Conservation (phyloP, 2,888 invertebrate species). For the Monochamus alternatus region DNA sequence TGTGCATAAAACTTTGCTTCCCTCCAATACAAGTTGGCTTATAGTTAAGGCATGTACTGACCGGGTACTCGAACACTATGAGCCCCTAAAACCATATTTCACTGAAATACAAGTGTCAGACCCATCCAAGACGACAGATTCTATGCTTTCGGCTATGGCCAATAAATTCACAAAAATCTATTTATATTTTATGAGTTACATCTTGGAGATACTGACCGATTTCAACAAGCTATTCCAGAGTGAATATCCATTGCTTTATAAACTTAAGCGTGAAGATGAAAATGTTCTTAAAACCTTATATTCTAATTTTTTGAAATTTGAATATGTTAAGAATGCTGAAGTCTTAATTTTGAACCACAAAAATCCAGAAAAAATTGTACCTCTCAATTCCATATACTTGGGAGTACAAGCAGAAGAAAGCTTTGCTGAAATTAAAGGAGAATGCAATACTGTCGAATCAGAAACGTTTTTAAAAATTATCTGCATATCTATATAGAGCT, state of each 20-base stretch:
- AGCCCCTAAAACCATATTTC: neutral
- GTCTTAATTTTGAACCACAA: neutral
- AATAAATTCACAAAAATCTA: slow-evolving; percentile 2
- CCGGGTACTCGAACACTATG: neutral
- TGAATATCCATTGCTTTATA: neutral
- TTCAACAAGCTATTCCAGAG: neutral
- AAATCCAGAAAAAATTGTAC: slow-evolving; percentile 6
- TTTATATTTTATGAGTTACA: neutral
- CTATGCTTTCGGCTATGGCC: neutral
- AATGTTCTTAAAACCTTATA: neutral
- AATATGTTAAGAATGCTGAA: neutral
- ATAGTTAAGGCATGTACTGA: neutral
- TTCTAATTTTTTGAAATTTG: neutral
- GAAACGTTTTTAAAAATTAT: neutral
- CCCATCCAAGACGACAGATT: neutral
- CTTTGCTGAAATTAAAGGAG: neutral
- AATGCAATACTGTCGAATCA: neutral
- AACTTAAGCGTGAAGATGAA: slow-evolving; percentile 10
- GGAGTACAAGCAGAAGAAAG: neutral
- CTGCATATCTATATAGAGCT: neutral
- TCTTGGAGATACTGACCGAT: neutral
- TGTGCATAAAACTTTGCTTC: neutral
- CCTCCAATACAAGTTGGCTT: slow-evolving; percentile 1
- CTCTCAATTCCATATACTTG: neutral
- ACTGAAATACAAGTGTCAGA: neutral